These are phyloP conservation scores for Myioborus melanocephalus DNA, from an alignment of 2,797 vertebrate genomes.

Conservation along the genomic window DNA sequence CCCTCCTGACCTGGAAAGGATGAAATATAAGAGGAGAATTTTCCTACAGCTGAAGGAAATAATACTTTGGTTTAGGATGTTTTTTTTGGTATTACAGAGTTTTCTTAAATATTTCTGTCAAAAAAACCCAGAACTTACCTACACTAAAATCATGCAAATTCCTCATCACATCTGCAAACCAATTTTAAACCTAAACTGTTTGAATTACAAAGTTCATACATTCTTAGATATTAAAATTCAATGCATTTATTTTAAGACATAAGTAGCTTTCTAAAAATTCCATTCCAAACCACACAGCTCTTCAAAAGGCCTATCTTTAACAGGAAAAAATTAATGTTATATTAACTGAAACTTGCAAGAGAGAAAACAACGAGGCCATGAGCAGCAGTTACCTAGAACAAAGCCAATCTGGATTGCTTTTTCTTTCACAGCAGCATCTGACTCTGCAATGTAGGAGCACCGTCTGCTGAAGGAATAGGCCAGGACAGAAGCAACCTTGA, in stretches of 20 bases:
- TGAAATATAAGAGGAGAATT: neutral
- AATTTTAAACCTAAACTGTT: neutral
- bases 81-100: neutral
- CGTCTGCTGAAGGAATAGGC: constrained; percentile 97
- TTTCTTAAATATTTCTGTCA: neutral
- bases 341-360: neutral
- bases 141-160: neutral
- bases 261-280: neutral
- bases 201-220: neutral
- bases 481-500: constrained; percentile 96
- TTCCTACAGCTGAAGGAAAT: neutral
- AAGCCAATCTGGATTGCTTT: constrained; percentile 99
- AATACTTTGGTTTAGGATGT: neutral
- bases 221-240: neutral
- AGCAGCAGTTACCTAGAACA: constrained; percentile 86
- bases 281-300: neutral
- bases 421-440: constrained; percentile 94
- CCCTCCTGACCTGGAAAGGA: neutral
- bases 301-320: neutral
- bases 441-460: constrained; percentile 98
- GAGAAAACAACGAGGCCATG: neutral
- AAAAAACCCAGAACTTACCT: neutral
- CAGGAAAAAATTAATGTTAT: neutral
- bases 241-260: neutral
- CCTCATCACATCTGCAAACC: neutral